Base-by-base conservation (phyloP, 2,797 vertebrate species). In the Onychomys leucogaster region DNA sequence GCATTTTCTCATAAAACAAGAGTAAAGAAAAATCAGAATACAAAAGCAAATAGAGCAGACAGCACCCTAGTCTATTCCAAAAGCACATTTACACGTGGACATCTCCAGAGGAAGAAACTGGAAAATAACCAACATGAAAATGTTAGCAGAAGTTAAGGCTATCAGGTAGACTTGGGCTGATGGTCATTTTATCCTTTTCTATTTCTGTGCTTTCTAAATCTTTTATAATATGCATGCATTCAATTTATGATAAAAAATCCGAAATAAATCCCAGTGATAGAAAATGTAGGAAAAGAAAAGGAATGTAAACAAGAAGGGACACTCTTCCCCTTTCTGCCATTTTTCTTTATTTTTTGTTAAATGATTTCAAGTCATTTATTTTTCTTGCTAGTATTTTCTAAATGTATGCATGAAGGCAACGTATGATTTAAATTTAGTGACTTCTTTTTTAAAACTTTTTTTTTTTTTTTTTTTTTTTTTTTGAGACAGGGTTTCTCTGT, bases 211-310 rank as follows among this genome's bases (percentile, higher is more conserved):
- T 86, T 23, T 75, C 46, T 83, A 23, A 76, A 16, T 82, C 27
- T n/a, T 94, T 69, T 52, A 76, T 61, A 80, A 71, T 49, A 57
- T 37, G 2, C n/a, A 52, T 41, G 2, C 0, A n/a, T 89, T 80
- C 73, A 21, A 91, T 61, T 95, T 81, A 67, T 85, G 41, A 76
- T 94, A 49, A 67, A 59, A 73, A 49, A 77, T 91, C 80, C 29
- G 65, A 55, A 91, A 88, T 57, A 92, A 37, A 77, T 77, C 13
- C 2, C 63, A 37, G 46, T 5, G 84, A 1, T 46, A 90, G 52
- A 90, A 95, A 87, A 77, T 37, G 29, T 76, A n/a, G 71, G 65
- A 69, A 96, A 93, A 84, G 69, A 14, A 69, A 67, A 49, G 34
- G 75, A 19, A 32, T 81, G 78, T 84, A 41, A 95, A 83, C 27